Evolutionary conservation across 2,113 vertebrate species (phyloP), one percentile per base, ranked within the genome.

Genomic region (Thalassarche chlororhynchos): DNA sequence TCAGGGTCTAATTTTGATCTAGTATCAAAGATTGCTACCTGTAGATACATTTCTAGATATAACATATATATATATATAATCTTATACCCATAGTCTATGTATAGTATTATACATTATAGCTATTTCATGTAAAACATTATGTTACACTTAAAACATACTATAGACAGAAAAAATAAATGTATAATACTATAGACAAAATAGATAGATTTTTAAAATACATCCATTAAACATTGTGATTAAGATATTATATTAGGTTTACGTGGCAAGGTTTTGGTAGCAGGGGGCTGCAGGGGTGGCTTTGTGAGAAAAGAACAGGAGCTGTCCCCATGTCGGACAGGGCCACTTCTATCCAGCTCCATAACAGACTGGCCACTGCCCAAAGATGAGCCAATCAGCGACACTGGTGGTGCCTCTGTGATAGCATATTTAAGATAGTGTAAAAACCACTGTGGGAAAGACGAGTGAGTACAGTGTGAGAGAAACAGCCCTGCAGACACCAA

Each of bases 321-420:
- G 14, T 20, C 25, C 25, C 11, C 5, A 10, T 7, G 2, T 69
- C 7, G 15, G 49, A 58, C 18, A 34, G 25, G 42, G 9, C 9
- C 1, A 58, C 14, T 65, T 80, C 21, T 16, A 26, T 17, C 11
- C 12, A 14, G 4, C 60, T 88, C 25, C 34, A 36, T 69, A 79
- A 58, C 1, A 62, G 42, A 18, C 7, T 17, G 32, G 5, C 17
- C 24, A 38, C 66, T 18, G 28, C 15, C 32, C 77, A 57, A 77
- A 49, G 21, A 8, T 26, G 46, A 38, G 20, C 28, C 46, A 68
- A 6, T 12, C n/a, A 57, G 20, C 0, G 0, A 68, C 15, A 19
- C 23, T 34, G 38, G 23, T 31, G 12, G 12, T 66, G 42, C 10
- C 28, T n/a, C 12, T 64, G 9, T 10, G n/a, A 38, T 7, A 38